phyloP scores from a whole-genome alignment of 2,888 invertebrate species.

The Cremastinae sp. region DNA sequence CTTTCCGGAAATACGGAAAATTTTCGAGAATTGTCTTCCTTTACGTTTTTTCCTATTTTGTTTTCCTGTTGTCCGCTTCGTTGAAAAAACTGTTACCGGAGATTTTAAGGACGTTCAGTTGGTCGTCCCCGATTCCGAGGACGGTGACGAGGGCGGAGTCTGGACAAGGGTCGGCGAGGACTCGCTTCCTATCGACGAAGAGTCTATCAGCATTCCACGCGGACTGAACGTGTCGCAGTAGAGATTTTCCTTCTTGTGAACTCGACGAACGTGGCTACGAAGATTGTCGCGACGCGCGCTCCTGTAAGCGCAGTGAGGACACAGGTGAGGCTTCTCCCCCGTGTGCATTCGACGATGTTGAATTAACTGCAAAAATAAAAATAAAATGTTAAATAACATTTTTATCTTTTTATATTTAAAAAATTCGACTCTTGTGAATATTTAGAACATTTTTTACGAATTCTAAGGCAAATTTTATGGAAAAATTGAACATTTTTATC shows the following conservation, averaged over 20 bases:
- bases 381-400: constrained; percentile 1
- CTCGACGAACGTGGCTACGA: constrained; percentile 82
- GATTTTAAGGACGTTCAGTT: constrained; percentile 76
- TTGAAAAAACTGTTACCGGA: constrained; percentile 70
- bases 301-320: constrained; percentile 82
- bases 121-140: constrained; percentile 71
- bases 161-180: constrained; percentile 60
- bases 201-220: constrained; percentile 80
- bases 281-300: constrained; percentile 83
- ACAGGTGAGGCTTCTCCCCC: constrained; percentile 82
- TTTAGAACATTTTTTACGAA: background rate
- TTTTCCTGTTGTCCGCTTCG: constrained; percentile 33
- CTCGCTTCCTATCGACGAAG: constrained; percentile 61
- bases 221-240: constrained; percentile 83
- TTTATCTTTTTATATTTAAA: background rate
- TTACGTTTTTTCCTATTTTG: constrained; percentile 3
- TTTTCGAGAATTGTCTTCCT: constrained; percentile 6
- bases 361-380: constrained; percentile 79
- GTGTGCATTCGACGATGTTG: constrained; percentile 83
- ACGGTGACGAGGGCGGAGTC: constrained; percentile 73
- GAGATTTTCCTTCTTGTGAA: constrained; percentile 82
- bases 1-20: constrained; percentile 35
- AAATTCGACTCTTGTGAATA: background rate
- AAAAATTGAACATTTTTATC: background rate
- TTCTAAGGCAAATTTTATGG: no score